These are phyloP conservation scores for Poeciliopsis prolifica DNA, from an alignment of 2,113 vertebrate genomes.

Conservation along the genomic window DNA sequence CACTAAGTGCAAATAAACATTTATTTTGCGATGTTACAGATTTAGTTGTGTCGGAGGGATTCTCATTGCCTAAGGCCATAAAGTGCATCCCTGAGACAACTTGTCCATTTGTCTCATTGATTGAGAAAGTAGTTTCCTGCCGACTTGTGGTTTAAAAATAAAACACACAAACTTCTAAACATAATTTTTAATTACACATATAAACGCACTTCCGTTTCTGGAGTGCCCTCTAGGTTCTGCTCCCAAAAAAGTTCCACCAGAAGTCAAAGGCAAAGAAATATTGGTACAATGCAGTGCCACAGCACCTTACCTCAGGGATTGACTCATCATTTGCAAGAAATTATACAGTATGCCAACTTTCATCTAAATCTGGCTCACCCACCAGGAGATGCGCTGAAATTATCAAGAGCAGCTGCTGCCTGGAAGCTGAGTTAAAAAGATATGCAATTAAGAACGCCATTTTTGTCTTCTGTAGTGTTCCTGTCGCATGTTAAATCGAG, in stretches of 20 bases:
- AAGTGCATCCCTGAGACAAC: neutral
- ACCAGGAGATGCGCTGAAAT: constrained; percentile 24
- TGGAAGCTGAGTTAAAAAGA: constrained; percentile 4
- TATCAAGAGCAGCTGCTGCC: constrained; percentile 40
- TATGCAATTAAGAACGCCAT: constrained; percentile 10
- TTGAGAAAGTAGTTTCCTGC: neutral
- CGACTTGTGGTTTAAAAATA: neutral
- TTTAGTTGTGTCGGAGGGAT: too few species aligned
- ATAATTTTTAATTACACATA: neutral
- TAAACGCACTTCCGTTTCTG: neutral
- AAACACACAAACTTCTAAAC: too few species aligned
- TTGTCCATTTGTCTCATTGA: neutral
- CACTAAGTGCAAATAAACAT: too few species aligned
- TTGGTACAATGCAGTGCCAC: constrained; percentile 15
- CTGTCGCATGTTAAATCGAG: neutral
- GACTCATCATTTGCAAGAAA: constrained; percentile 47
- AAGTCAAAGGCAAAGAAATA: constrained; percentile 2
- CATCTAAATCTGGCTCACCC: constrained; percentile 33
- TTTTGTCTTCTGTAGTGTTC: neutral
- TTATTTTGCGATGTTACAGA: too few species aligned
- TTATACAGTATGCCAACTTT: constrained; percentile 48
- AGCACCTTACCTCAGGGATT: constrained; percentile 13
- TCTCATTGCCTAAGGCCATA: too few species aligned
- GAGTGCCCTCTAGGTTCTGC: neutral
- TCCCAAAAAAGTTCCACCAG: constrained; percentile 4